phyloP scores from a whole-genome alignment of 2,888 invertebrate genomes.

The Drosophila falleni region DNA sequence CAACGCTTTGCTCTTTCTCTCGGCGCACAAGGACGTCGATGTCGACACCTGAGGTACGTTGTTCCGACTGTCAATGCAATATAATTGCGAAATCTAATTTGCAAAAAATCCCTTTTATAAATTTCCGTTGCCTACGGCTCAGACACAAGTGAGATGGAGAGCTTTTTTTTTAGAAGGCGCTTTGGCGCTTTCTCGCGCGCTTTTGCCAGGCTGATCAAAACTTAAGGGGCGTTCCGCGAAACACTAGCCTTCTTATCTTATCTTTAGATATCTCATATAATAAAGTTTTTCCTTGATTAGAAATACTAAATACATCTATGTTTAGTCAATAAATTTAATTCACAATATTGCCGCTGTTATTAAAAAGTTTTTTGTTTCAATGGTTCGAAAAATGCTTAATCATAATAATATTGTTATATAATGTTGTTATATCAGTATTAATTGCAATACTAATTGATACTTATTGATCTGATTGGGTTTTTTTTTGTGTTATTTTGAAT shows the following conservation, averaged over 20 bases:
- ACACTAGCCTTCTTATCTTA: constrained; percentile 2
- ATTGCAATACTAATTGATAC: too few relatives aligned
- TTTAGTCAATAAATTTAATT: too few relatives aligned
- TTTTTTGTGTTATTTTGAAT: too few relatives aligned
- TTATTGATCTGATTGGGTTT: too few relatives aligned
- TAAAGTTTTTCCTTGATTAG: too few relatives aligned
- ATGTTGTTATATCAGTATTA: too few relatives aligned
- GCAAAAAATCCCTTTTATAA: constrained; percentile 38
- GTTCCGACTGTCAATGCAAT: constrained; percentile 38
- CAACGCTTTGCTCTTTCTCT: constrained; percentile 29
- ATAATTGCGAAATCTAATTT: constrained; percentile 66
- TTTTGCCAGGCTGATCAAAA: constrained; percentile 48
- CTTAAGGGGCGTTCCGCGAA: constrained; percentile 32
- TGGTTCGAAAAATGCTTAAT: too few relatives aligned
- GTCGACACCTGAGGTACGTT: constrained; percentile 32
- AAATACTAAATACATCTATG: too few relatives aligned
- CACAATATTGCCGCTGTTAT: too few relatives aligned
- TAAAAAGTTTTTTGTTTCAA: too few relatives aligned
- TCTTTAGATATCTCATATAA: too few relatives aligned
- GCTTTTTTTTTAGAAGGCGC: constrained; percentile 26
- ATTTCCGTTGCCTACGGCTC: constrained; percentile 40
- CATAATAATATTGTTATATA: too few relatives aligned
- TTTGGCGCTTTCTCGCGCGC: constrained; percentile 53
- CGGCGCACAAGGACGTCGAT: constrained; percentile 42
- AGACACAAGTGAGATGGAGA: constrained; percentile 31